Base-by-base conservation (phyloP, 2,888 invertebrate species). In the Athetis lepigone region DNA sequence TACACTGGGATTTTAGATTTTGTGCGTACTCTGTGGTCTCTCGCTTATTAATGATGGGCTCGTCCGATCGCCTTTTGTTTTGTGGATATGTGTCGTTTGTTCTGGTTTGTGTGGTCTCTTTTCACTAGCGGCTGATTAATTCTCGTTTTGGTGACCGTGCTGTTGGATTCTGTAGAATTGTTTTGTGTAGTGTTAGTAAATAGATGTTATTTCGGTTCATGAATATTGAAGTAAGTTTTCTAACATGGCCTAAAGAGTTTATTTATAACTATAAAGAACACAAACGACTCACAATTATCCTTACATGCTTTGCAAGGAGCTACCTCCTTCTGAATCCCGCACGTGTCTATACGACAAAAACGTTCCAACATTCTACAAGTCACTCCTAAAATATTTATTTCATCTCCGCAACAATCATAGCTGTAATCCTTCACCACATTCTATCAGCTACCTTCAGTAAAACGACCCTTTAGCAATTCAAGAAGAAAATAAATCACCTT, bases 401-500 rank as follows among this genome's bases (percentile, higher is more conserved):
- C 9, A 47, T 56, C 40, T 37, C 19, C 13, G 6, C 16, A 49
- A 78, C 40, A 60, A 75, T 69, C 57, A 69, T 62, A 9, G 40
- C 70, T 45, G 6, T 46, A 42, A 74, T 69, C 47, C 58, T n/a
- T 79, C 56, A 68, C 39, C 56, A 49, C 40, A 47, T 68, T 68
- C 36, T 29, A 62, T 56, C 62, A 46, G 39, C 39, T 46, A 60
- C 52, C 51, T 64, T 55, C n/a, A 33, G 45, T 57, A 52, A 68
- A 59, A 58, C 46, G 63, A 68, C 58, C 79, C 69, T 71, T 61
- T 54, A 27, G 57, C 67, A 68, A 75, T 75, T 64, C 63, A 66
- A 72, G 67, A 51, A 55, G 58, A 57, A 79, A 68, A 81, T 81
- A 79, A 70, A 81, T 81, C 76, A 76, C 82, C 69, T 79, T 70